Evolutionary conservation across 1,140 invertebrate species (phyloP), one percentile per base, ranked within the genome.

Genomic region (Bilobella aurantiaca): DNA sequence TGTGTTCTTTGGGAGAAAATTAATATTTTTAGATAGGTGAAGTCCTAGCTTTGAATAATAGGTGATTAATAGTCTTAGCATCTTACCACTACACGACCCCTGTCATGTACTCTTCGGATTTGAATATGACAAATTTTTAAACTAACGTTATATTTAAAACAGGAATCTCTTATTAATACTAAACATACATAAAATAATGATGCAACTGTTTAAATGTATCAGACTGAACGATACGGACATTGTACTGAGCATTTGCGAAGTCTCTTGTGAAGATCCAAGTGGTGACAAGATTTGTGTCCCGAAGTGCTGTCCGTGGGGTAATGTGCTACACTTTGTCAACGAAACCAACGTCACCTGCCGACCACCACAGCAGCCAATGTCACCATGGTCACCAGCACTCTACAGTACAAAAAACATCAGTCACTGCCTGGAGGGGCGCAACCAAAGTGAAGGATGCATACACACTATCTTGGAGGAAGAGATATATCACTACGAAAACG

Each of bases 301-400:
- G 2, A 58, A 58, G 21, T 58, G 57, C 29, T 58, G 57, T 31
- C 12, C 12, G 27, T 58, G 57, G 57, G 57, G 57, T 58, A 31
- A 58, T 14, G 28, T 31, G 25, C 34, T 42, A 12, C 34, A 42
- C 34, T 56, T 56, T 56, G 14, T 3, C 5, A 56, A 56, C 49
- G 49, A 56, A 23, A 25, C 12, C 25, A n/a, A 25, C 23, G 49
- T 25, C 14, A 56, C 12, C 5, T 56, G 49, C 8, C 12, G 5
- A 12, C 14, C 14, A n/a, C n/a, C 5, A 56, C 23, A 23, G 49
- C 3, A 12, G 25, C 5, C 49, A 56, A 56, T 29, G 57, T 23
- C 27, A 58, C 25, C 5, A 3, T 29, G 25, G 29, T 28, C 12
- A 21, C 25, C 29, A 28, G 30, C 8, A 28, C 3, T 58, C 14